phyloP scores from a whole-genome alignment of 2,797 vertebrate species.

The Ptychobarbus kaznakovi region DNA sequence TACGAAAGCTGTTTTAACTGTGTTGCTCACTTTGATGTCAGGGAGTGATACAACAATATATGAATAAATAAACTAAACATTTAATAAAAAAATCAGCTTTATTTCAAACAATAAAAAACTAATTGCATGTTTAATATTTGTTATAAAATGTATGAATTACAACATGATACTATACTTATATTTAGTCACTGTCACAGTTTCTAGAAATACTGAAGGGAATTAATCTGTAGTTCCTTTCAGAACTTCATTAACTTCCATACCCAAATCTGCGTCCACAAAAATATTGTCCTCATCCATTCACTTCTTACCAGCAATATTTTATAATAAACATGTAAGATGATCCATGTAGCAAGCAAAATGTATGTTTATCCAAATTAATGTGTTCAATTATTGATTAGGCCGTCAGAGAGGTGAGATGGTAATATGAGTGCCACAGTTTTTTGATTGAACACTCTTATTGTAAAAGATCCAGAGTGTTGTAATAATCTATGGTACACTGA shows the following conservation, averaged over 20 bases:
- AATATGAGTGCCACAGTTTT: conserved; percentile 70
- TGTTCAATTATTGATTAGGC: conserved; percentile 75
- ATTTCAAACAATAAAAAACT: neutral
- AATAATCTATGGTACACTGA: conserved; percentile 68
- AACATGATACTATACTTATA: neutral
- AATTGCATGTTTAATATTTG: neutral
- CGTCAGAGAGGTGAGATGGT: conserved; percentile 67
- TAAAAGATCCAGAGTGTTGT: conserved; percentile 72
- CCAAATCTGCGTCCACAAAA: neutral
- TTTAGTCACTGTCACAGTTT: neutral
- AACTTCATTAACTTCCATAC: neutral
- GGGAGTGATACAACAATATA: neutral
- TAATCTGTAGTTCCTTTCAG: neutral
- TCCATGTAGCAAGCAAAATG: conserved; percentile 67
- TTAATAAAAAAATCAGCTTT: neutral
- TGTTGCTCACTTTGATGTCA: neutral
- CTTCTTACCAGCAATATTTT: neutral
- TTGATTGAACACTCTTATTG: conserved; percentile 72
- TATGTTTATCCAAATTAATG: conserved; percentile 75
- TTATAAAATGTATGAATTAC: neutral
- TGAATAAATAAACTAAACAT: neutral
- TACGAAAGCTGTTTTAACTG: neutral
- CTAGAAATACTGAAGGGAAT: neutral
- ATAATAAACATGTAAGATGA: conserved; percentile 57
- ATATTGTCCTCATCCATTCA: neutral